Evolutionary conservation across 2,113 vertebrate genomes (phyloP).

Genomic region (Saguinus midas): DNA sequence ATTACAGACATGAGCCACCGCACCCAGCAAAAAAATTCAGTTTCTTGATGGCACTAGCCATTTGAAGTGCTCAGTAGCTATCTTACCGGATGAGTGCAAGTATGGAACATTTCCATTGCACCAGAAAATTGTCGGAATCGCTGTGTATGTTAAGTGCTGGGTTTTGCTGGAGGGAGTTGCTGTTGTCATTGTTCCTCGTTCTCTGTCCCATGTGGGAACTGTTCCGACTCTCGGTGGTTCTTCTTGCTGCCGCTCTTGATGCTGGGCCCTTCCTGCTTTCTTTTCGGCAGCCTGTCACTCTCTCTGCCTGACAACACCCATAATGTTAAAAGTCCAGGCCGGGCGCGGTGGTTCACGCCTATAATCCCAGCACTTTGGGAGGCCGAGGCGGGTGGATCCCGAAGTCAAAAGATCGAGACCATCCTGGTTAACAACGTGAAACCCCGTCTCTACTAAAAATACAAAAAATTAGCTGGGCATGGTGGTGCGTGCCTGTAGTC

Average conservation of each 20-base stretch:
- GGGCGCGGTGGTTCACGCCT: too few relatives aligned
- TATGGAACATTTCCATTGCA: background rate
- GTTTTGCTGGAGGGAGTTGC: background rate
- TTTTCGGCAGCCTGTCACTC: background rate
- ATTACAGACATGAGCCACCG: too few relatives aligned
- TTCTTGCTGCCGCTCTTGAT: background rate
- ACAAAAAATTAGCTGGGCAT: too few relatives aligned
- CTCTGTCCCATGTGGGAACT: background rate
- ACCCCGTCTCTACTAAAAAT: too few relatives aligned
- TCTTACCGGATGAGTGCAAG: accelerated
- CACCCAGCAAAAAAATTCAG: background rate
- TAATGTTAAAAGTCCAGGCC: background rate
- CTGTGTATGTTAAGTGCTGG: accelerated
- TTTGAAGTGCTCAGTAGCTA: background rate
- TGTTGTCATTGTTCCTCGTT: background rate
- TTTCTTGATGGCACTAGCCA: background rate
- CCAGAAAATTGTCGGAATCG: accelerated
- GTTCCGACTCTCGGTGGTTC: too few relatives aligned
- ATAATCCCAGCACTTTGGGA: too few relatives aligned
- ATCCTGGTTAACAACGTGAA: too few relatives aligned
- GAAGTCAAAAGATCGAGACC: too few relatives aligned
- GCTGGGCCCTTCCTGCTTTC: background rate
- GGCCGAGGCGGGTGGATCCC: too few relatives aligned
- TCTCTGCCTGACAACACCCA: background rate
- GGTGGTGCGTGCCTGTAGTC: too few relatives aligned